Evolutionary conservation across 2,797 vertebrate species (phyloP).

Genomic region (Notoglanidium macrostoma): DNA sequence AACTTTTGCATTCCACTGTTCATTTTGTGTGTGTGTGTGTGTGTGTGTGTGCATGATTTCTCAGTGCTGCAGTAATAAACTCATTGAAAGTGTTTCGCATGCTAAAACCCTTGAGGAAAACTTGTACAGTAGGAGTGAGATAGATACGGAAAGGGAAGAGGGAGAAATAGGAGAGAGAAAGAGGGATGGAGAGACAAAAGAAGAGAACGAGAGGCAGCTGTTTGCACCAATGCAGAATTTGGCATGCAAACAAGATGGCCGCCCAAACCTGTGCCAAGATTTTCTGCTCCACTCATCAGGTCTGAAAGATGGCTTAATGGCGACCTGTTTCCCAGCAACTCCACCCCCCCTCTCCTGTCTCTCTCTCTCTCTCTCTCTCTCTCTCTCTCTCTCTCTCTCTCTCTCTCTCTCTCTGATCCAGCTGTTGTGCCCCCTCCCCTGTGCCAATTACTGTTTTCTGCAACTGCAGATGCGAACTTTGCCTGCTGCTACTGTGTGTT

Average conservation of each 20-base stretch:
- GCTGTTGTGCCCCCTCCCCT: slow-evolving; percentile 36
- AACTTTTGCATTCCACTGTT: neutral
- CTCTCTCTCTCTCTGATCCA: slow-evolving; percentile 21
- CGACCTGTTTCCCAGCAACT: slow-evolving; percentile 32
- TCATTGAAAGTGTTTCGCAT: neutral
- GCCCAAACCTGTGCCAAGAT: slow-evolving; percentile 27
- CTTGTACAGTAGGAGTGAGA: neutral
- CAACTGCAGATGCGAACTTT: slow-evolving; percentile 30
- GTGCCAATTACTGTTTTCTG: slow-evolving; percentile 52
- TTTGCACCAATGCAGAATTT: neutral
- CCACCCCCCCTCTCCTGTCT: neutral
- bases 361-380: neutral
- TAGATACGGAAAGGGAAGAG: neutral
- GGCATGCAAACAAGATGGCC: slow-evolving; percentile 37
- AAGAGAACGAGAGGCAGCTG: slow-evolving; percentile 15
- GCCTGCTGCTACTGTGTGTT: slow-evolving; percentile 60
- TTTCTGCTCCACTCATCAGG: slow-evolving; percentile 42
- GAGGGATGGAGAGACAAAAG: neutral
- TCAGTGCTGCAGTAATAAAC: neutral
- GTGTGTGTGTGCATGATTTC: neutral
- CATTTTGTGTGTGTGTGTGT: neutral
- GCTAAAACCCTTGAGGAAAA: slow-evolving; percentile 1
- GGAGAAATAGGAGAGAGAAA: neutral
- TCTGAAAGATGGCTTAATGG: slow-evolving; percentile 34
- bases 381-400: neutral